Percentiles rank a stretch among this genome's conserved stretches.
These are phyloP conservation scores for Lasioglossum marginatum DNA, from an alignment of 2,888 invertebrate genomes.

Conservation along the genomic window DNA sequence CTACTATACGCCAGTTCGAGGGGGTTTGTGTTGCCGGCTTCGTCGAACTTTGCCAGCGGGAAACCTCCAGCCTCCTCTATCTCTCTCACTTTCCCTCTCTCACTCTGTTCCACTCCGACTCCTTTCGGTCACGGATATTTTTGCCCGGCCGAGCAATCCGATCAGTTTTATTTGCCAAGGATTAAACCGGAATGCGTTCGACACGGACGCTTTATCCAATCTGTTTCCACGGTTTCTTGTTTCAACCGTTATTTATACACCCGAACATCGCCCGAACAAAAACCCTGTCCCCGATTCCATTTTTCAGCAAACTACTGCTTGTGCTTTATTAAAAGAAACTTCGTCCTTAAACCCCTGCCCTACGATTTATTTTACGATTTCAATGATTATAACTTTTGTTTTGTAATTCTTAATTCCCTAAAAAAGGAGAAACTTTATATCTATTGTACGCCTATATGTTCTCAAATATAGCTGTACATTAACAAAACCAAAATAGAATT, in stretches of 20 bases:
- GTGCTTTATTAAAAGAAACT: not conserved
- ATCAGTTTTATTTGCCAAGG: constrained; percentile 33
- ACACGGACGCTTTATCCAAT: constrained; percentile 5
- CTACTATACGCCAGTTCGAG: constrained; percentile 24
- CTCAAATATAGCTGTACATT: no score
- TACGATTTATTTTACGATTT: no score
- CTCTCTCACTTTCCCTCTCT: not conserved
- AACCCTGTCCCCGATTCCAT: not conserved
- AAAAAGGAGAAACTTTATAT: no score
- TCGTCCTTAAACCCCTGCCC: no score
- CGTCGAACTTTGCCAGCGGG: constrained; percentile 29
- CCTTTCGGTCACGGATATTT: constrained; percentile 37
- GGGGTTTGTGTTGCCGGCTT: constrained; percentile 32
- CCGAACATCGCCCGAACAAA: not conserved
- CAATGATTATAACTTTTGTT: no score
- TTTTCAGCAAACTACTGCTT: not conserved
- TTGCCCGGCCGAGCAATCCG: constrained; percentile 10
- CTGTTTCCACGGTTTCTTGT: constrained; percentile 1
- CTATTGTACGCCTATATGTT: no score
- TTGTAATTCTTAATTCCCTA: no score
- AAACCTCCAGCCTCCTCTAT: not conserved
- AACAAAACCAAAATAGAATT: no score
- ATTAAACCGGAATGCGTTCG: constrained; percentile 21
- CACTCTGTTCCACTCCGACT: not conserved
- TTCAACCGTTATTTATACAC: constrained; percentile 7